A percentile compares a stretch with the other conserved stretches of the same genome.
These are phyloP conservation scores for Peromyscus maniculatus DNA, from an alignment of 2,113 vertebrate genomes.

Conservation along the genomic window DNA sequence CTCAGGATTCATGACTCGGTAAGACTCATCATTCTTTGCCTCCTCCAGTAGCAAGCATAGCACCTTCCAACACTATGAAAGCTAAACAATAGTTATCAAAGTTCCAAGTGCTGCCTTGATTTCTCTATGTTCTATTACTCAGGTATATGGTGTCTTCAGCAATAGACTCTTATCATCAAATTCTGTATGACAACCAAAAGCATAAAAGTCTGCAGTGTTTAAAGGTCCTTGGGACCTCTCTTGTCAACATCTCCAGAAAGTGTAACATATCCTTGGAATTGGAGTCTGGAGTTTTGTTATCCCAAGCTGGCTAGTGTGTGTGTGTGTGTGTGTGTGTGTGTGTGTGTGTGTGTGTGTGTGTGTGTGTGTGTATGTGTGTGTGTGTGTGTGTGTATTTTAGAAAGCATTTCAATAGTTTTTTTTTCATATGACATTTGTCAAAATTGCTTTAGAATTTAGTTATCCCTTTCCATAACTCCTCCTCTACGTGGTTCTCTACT, in stretches of 20 bases:
- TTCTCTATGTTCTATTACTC: not conserved
- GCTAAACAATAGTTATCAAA: not conserved
- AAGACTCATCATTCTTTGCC: not conserved
- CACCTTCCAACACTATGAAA: not conserved
- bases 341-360: not conserved
- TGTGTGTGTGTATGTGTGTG: not conserved
- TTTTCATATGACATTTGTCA: not conserved
- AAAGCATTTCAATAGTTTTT: not conserved
- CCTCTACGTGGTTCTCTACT: not conserved
- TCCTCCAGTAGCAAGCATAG: not conserved
- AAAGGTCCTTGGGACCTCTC: no score
- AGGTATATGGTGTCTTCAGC: not conserved
- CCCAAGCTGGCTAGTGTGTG: not conserved
- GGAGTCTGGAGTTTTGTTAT: not conserved
- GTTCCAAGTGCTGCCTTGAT: not conserved
- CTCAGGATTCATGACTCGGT: not conserved
- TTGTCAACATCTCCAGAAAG: not conserved
- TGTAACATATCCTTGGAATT: not conserved
- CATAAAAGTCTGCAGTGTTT: not conserved
- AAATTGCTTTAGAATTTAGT: not conserved
- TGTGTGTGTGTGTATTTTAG: not conserved
- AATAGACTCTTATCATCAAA: not conserved
- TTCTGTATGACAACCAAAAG: not conserved
- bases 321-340: no score
- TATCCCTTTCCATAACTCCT: not conserved